These are phyloP conservation scores for Grammomys dolichurus DNA, from an alignment of 2,113 vertebrate species.

Conservation along the genomic window DNA sequence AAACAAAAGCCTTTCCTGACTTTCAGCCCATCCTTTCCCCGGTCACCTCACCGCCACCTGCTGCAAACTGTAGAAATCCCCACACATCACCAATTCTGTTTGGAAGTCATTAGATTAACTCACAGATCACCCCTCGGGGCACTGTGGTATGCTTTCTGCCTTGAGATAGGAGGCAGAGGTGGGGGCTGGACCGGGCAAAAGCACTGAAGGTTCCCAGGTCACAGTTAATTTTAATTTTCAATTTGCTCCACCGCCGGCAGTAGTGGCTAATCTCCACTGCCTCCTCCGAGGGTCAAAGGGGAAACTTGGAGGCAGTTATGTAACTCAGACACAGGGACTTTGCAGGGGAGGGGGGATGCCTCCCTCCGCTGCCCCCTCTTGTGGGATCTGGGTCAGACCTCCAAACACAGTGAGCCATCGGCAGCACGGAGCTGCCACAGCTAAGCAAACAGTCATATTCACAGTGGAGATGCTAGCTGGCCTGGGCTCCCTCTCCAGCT, in stretches of 20 bases:
- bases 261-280: constrained; percentile 78
- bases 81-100: accelerated
- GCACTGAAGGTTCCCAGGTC: constrained; percentile 75
- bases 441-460: neutral
- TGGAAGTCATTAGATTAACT: neutral
- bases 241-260: constrained; percentile 69
- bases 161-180: neutral
- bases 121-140: too few relatives aligned
- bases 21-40: neutral
- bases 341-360: neutral
- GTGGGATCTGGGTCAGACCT: constrained; percentile 59
- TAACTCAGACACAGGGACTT: neutral
- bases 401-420: neutral
- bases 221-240: constrained; percentile 57
- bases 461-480: neutral
- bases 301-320: constrained; percentile 72
- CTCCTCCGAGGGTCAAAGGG: constrained; percentile 74
- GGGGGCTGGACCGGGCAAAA: neutral
- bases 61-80: neutral
- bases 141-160: neutral
- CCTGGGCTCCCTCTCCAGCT: neutral
- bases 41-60: neutral
- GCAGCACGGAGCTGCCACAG: neutral
- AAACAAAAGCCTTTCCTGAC: neutral
- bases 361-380: neutral